phyloP scores from a whole-genome alignment of 2,113 vertebrate species.

The Gobio gobio region DNA sequence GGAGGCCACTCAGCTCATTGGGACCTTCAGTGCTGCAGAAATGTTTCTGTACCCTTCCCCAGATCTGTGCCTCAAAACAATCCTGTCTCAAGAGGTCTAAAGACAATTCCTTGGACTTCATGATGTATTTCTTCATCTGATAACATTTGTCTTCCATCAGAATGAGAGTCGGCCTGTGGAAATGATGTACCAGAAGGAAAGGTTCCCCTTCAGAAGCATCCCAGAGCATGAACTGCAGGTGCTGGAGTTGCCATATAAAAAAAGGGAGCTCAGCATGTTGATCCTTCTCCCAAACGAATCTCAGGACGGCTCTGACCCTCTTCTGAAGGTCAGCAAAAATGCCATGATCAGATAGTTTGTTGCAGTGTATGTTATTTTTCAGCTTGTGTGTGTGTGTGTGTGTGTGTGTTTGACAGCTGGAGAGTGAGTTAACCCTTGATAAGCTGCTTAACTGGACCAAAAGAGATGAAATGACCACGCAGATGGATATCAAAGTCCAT shows the following conservation, averaged over 20 bases:
- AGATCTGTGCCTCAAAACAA: too few species aligned
- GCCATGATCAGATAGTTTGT: too few species aligned
- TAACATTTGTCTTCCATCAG: conserved; percentile 65
- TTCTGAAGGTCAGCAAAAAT: conserved; percentile 78
- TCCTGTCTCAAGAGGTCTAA: too few species aligned
- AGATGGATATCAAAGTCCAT: conserved; percentile 72
- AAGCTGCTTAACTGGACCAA: conserved; percentile 86
- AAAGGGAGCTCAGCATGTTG: conserved; percentile 87
- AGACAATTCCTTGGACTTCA: too few species aligned
- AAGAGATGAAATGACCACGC: conserved; percentile 70
- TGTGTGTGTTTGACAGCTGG: conserved; percentile 75
- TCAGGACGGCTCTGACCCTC: conserved; percentile 74
- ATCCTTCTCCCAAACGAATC: conserved; percentile 84
- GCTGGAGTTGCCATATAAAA: conserved; percentile 84
- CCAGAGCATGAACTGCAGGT: conserved; percentile 73
- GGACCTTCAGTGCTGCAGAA: too few species aligned
- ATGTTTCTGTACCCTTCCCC: too few species aligned
- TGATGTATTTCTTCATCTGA: too few species aligned
- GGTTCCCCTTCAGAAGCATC: conserved; percentile 79
- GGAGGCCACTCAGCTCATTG: too few species aligned
- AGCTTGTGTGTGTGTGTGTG: not conserved
- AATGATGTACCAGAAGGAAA: conserved; percentile 89
- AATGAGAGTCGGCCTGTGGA: conserved; percentile 81
- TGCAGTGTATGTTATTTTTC: not conserved
- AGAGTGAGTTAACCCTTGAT: conserved; percentile 80